Conservation (phyloP, 2,113 vertebrate genomes). For the Coptodon bakossiorum region DNA sequence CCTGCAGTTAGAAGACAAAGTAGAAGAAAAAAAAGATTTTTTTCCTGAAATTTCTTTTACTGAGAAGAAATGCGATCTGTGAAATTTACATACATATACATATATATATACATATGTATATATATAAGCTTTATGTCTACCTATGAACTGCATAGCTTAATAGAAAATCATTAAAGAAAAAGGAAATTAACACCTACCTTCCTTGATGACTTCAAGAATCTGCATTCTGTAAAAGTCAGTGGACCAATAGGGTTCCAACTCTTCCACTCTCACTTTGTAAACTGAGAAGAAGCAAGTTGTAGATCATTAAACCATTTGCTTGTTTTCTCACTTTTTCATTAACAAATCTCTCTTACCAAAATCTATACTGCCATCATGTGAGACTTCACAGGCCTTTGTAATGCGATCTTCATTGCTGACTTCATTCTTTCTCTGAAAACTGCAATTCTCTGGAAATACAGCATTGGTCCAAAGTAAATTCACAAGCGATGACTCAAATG, state of each 20-base stretch:
- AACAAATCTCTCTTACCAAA: slow-evolving; percentile 25
- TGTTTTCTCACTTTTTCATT: not conserved
- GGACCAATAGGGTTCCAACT: not conserved
- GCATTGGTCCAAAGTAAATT: not conserved
- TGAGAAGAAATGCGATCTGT: not conserved
- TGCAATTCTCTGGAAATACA: slow-evolving; percentile 72
- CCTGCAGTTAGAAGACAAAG: not conserved
- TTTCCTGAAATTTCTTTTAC: not conserved
- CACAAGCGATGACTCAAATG: not conserved
- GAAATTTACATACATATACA: accelerated
- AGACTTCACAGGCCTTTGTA: slow-evolving; percentile 55
- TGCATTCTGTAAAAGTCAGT: slow-evolving; percentile 35
- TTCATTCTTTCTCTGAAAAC: slow-evolving; percentile 9
- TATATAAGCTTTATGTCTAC: not conserved
- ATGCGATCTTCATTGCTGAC: not conserved
- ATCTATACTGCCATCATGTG: slow-evolving; percentile 42
- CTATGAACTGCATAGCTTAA: not conserved
- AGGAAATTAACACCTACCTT: slow-evolving; percentile 21
- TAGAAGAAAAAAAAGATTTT: not conserved
- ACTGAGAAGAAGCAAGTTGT: slow-evolving; percentile 9
- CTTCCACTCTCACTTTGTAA: slow-evolving; percentile 30
- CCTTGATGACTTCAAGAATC: slow-evolving; percentile 31
- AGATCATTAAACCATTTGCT: not conserved
- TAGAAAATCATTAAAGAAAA: not conserved
- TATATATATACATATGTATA: no score